Evolutionary conservation across 2,888 invertebrate genomes (phyloP), one percentile per base, ranked within the genome.

Genomic region (Rhagonycha fulva): DNA sequence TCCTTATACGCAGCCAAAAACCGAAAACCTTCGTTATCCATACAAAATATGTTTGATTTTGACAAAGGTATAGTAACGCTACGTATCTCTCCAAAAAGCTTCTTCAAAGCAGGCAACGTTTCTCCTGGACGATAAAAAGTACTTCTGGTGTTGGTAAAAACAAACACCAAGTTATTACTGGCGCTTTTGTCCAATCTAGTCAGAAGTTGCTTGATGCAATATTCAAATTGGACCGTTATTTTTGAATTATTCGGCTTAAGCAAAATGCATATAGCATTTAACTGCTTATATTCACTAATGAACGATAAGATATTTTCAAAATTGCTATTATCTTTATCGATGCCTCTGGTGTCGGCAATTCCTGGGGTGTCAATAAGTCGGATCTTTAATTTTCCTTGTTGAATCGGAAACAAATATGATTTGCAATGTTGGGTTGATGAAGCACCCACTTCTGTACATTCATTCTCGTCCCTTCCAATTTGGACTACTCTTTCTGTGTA

Each of bases 341-440:
- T 77, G 1, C 85, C 85, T 23, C 83, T 79, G 2, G 83, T 83
- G 69, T 84, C 85, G 2, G 83, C 79, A 24, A 79, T 78, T 3
- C 80, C 79, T 0, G 80, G 80, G 0, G 80, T 80, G 14, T 80
- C 80, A 5, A 80, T 79, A 12, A 76, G 26, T n/a, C 76, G 68
- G 3, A 76, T 67, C 14, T 23, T 14, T n/a, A 32, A 9, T 3
- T 32, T 47, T 4, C 28, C 71, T 23, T n/a, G 7, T 9, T 12
- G 12, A 26, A 61, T 12, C 0, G 24, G 14, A 23, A 72, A 72
- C 9, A 68, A 4, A 24, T 72, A 72, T 11, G 24, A 60, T 28
- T 61, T 68, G 12, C 61, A 14, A 10, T n/a, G n/a, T 63, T 79
- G 79, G 0, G 80, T 81, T 4, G 80, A 74, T 1, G 81, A 80